Evolutionary conservation across 2,888 invertebrate genomes (phyloP).

Genomic region (Pecten maximus): DNA sequence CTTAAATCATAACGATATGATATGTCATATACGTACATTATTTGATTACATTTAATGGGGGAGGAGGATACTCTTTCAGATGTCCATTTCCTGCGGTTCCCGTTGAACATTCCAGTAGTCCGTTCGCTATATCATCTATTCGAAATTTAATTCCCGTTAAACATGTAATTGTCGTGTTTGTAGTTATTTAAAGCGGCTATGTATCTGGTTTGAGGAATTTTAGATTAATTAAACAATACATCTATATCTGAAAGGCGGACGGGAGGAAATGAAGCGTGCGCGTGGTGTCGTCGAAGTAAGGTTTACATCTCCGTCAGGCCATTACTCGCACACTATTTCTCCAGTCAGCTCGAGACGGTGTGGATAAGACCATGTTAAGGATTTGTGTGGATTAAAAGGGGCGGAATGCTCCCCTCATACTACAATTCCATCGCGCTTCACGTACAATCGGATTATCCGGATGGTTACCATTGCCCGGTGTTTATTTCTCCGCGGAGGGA

Average conservation of each 20-base stretch:
- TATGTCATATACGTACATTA: too few species aligned
- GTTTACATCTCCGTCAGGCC: background rate
- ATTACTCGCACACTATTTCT: background rate
- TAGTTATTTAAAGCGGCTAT: background rate
- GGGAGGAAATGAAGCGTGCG: background rate
- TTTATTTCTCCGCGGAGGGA: constrained; percentile 18
- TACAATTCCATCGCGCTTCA: constrained; percentile 1
- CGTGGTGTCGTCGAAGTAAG: background rate
- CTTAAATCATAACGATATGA: too few species aligned
- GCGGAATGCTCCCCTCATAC: background rate
- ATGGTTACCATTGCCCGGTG: background rate
- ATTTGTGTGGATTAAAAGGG: background rate
- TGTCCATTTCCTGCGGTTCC: background rate
- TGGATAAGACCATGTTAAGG: background rate
- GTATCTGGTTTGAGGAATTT: background rate
- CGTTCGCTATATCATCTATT: background rate
- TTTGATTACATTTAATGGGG: too few species aligned
- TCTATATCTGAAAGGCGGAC: background rate
- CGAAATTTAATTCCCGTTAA: background rate
- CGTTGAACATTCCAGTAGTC: background rate
- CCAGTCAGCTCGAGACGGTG: background rate
- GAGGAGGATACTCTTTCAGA: too few species aligned
- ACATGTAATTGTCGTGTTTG: background rate
- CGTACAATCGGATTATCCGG: background rate
- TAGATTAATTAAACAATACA: constrained; percentile 1